Percentiles rank a stretch among this genome's conserved stretches.
Conservation (phyloP, 2,888 invertebrate genomes). For the Hypolimnas misippus region DNA sequence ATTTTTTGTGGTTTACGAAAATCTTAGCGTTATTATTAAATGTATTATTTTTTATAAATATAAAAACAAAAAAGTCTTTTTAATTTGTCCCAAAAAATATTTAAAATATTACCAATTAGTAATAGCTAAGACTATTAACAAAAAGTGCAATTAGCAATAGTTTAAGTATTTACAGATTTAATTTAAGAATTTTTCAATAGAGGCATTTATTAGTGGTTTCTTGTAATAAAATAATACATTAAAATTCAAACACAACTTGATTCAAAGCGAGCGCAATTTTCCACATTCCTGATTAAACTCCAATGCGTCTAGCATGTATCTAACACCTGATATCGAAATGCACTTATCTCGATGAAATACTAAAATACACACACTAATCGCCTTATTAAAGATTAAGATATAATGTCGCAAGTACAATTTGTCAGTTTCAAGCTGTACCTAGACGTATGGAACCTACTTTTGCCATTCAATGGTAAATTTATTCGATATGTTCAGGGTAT, state of each 20-base stretch:
- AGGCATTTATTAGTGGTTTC: not conserved
- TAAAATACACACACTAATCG: conserved; percentile 28
- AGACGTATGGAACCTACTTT: conserved; percentile 22
- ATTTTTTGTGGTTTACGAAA: no score
- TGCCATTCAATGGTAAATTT: conserved; percentile 12
- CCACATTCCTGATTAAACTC: conserved; percentile 23
- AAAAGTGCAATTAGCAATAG: no score
- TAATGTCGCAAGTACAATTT: conserved; percentile 27
- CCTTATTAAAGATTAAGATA: conserved; percentile 27
- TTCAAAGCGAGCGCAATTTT: not conserved
- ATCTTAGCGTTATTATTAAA: no score
- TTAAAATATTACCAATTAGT: no score
- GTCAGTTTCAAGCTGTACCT: conserved; percentile 20
- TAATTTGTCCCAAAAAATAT: no score
- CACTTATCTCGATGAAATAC: conserved; percentile 41
- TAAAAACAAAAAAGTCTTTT: no score
- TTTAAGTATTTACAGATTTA: not conserved
- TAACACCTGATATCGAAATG: conserved; percentile 10
- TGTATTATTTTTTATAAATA: no score
- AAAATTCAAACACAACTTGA: not conserved
- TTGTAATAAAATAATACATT: not conserved
- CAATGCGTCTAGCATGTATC: conserved; percentile 6
- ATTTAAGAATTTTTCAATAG: not conserved
- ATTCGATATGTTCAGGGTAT: conserved; percentile 1
- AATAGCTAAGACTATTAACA: no score